Base-by-base conservation (phyloP, 2,113 vertebrate species). In the Hepsetus odoe region DNA sequence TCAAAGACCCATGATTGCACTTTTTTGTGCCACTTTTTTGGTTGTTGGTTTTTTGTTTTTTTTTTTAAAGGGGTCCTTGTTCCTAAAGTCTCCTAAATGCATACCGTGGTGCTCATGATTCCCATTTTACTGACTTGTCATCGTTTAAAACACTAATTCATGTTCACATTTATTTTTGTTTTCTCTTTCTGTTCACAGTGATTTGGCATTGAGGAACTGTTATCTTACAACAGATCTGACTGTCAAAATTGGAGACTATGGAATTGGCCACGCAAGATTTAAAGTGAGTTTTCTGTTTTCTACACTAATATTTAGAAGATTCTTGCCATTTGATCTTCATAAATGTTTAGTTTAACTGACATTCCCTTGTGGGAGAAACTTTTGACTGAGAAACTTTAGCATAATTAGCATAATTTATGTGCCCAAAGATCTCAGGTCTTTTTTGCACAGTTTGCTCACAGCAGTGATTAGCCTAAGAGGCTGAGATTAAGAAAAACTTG, bases 171-270 rank as follows among this genome's bases (percentile, higher is more conserved):
- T 22, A 4, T 71, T 40, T 67, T 40, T 76, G 32, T 6, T 16
- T 51, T 62, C 4, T 10, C 3, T 26, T 30, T 24, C 80, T 51
- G 66, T 58, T 80, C 61, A 26, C 83, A 98, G 98, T 90, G 97
- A 99, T 86, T 87, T 99, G 87, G 96, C 96, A 79, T 91, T 99
- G 85, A 90, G 98, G 85, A 98, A 98, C 87, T 98, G 98, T 89
- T 99, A 95, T 86, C 93, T 99, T 46, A 98, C 98, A 10, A 93
- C 94, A 0, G 98, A 99, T 86, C 91, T 98, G 82, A 98, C 96
- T 16, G 95, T 98, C 81, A 99, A 97, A 95, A 92, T 99, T 70
- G 98, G 98, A 79, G 96, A 99, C 87, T 99, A 98, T 33, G 96
- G 96, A 12, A 96, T 97, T 75, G 98, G 98, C 80, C 93, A 94